phyloP scores from a whole-genome alignment of 2,113 vertebrate species.

The Periophthalmus modestus region DNA sequence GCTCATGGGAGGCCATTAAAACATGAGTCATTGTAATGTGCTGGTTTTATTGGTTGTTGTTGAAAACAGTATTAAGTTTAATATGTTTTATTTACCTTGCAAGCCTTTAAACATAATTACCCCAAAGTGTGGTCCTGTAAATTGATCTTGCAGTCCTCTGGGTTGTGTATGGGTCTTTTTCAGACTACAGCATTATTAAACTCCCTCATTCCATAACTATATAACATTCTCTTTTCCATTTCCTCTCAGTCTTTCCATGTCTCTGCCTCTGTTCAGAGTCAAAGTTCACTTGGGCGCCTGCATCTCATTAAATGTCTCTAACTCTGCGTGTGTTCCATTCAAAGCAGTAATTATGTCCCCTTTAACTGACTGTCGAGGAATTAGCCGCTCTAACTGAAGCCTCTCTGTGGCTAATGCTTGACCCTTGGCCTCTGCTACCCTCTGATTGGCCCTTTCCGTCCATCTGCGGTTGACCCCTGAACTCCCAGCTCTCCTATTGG shows the following conservation, averaged over 20 bases:
- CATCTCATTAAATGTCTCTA: slow-evolving; percentile 39
- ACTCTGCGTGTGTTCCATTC: slow-evolving; percentile 16
- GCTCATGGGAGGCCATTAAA: not conserved
- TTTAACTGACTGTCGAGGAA: slow-evolving; percentile 20
- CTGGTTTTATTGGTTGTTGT: too few species aligned
- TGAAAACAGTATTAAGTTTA: too few species aligned
- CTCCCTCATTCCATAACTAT: not conserved
- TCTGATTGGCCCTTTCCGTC: slow-evolving; percentile 18
- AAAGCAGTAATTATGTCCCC: slow-evolving; percentile 15
- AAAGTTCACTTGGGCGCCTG: slow-evolving; percentile 30
- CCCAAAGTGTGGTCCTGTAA: not conserved
- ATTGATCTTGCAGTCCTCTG: not conserved
- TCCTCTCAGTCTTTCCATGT: slow-evolving; percentile 10
- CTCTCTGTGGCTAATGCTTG: slow-evolving; percentile 20
- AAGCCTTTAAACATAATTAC: not conserved
- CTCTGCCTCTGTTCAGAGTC: slow-evolving; percentile 12
- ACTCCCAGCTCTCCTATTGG: slow-evolving; percentile 26
- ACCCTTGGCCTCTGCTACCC: slow-evolving; percentile 8
- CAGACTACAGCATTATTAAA: not conserved
- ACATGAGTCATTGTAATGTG: not conserved
- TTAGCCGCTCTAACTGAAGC: slow-evolving; percentile 16
- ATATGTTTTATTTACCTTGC: too few species aligned
- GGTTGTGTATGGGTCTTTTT: not conserved
- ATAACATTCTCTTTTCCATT: not conserved
- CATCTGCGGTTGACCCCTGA: not conserved